phyloP scores from a whole-genome alignment of 2,113 vertebrate species.

The Lepisosteus oculatus region DNA sequence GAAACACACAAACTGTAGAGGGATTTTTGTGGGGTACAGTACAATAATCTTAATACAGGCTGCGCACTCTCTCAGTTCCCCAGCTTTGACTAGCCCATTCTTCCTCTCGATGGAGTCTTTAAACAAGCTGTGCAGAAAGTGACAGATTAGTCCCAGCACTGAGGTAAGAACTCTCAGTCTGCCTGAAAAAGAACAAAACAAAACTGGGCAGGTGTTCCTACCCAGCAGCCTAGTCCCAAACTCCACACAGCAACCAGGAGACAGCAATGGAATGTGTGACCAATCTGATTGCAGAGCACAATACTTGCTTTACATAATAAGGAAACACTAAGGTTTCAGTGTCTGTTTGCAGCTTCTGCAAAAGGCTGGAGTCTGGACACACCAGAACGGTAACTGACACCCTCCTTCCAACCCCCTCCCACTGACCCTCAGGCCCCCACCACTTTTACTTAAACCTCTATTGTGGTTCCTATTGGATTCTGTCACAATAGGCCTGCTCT shows the following conservation, averaged over 20 bases:
- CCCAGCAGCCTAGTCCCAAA: slow-evolving; percentile 53
- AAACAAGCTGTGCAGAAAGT: slow-evolving; percentile 57
- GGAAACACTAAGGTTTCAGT: slow-evolving; percentile 75
- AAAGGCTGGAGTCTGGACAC: slow-evolving; percentile 3
- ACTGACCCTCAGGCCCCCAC: neutral
- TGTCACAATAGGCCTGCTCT: slow-evolving; percentile 4
- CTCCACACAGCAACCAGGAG: slow-evolving; percentile 49
- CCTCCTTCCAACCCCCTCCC: neutral
- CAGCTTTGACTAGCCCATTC: neutral
- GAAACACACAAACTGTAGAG: too few relatives aligned
- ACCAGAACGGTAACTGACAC: neutral
- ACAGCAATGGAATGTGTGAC: slow-evolving; percentile 77
- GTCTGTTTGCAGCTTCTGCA: slow-evolving; percentile 14
- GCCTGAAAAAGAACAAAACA: slow-evolving; percentile 28
- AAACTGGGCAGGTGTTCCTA: slow-evolving; percentile 65
- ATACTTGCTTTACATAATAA: slow-evolving; percentile 72
- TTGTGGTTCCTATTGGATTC: slow-evolving; percentile 10
- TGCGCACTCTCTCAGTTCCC: neutral
- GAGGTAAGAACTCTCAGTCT: slow-evolving; percentile 21
- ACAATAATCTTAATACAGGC: neutral
- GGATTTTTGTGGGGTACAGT: neutral
- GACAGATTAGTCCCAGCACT: slow-evolving; percentile 50
- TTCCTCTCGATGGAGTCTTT: neutral
- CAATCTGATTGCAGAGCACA: slow-evolving; percentile 72
- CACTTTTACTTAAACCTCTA: neutral